Conservation (phyloP, 2,113 vertebrate species). For the Pedionomus torquatus region DNA sequence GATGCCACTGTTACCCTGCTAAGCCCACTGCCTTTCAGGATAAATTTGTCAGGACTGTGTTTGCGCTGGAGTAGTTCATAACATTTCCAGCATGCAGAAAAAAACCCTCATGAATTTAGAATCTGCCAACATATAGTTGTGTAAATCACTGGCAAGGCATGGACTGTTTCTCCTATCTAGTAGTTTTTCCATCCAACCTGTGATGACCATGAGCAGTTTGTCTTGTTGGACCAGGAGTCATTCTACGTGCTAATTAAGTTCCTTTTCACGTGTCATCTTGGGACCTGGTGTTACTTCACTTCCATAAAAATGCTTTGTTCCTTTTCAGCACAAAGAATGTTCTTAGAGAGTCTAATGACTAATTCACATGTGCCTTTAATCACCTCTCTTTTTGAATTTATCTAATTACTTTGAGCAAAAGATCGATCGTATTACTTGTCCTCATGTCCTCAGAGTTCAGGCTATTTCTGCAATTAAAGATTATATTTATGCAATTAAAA, state of each 20-base stretch:
- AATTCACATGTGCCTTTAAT: constrained; percentile 24
- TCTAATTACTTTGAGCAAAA: constrained; percentile 18
- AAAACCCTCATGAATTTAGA: not conserved
- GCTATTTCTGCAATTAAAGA: constrained; percentile 14
- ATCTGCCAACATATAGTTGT: not conserved
- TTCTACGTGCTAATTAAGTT: not conserved
- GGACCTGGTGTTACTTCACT: not conserved
- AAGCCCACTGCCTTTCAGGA: constrained; percentile 10
- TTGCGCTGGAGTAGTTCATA: not conserved
- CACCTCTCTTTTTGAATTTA: not conserved
- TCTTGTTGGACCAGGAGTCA: not conserved
- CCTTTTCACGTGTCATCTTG: not conserved
- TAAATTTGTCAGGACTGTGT: constrained; percentile 23
- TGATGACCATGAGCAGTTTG: not conserved
- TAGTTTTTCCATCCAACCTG: not conserved
- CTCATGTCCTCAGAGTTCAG: not conserved
- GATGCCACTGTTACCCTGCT: not conserved
- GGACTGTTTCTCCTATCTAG: not conserved
- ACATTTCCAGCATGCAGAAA: not conserved
- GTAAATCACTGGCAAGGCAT: not conserved
- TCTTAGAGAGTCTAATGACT: constrained; percentile 8
- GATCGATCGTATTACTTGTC: not conserved
- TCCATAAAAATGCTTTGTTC: not conserved
- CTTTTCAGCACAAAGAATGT: not conserved
- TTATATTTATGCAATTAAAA: constrained; percentile 1